phyloP scores from a whole-genome alignment of 1,140 invertebrate species.

The Drosophila punjabiensis region DNA sequence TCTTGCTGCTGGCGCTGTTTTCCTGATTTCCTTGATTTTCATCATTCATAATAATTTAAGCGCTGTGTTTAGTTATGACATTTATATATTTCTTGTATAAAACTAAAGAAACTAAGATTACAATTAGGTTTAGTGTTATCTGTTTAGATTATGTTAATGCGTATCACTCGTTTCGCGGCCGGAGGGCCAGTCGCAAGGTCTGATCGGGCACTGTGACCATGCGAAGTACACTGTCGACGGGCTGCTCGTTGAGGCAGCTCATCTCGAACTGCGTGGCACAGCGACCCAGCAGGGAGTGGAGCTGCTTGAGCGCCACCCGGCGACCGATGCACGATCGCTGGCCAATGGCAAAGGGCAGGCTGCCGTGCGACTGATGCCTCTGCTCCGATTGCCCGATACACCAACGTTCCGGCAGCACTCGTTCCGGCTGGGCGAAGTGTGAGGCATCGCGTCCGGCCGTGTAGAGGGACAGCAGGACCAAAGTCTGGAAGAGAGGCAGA shows the following conservation, averaged over 20 bases:
- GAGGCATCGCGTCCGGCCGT: slow-evolving; percentile 90
- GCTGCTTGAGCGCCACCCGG: slow-evolving; percentile 91
- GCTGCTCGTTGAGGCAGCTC: slow-evolving; percentile 86
- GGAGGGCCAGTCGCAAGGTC: slow-evolving; percentile 84
- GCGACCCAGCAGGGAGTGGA: slow-evolving; percentile 88
- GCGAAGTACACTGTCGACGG: slow-evolving; percentile 86
- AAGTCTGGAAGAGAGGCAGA: slow-evolving; percentile 86
- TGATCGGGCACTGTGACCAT: slow-evolving; percentile 87
- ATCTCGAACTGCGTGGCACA: slow-evolving; percentile 86
- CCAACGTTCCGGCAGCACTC: slow-evolving; percentile 93
- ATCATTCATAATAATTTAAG: neutral
- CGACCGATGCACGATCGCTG: slow-evolving; percentile 93
- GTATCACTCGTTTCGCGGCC: slow-evolving; percentile 34
- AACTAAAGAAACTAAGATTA: slow-evolving; percentile 55
- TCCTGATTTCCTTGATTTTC: slow-evolving; percentile 26
- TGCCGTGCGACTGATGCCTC: slow-evolving; percentile 88
- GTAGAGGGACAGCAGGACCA: slow-evolving; percentile 93
- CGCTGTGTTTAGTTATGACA: slow-evolving; percentile 11
- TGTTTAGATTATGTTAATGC: slow-evolving; percentile 32
- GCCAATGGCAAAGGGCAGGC: slow-evolving; percentile 93
- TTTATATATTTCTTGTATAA: slow-evolving; percentile 60
- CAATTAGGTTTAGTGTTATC: slow-evolving; percentile 21
- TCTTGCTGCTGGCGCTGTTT: slow-evolving; percentile 61
- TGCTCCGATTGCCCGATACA: slow-evolving; percentile 84
- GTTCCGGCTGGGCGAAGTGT: slow-evolving; percentile 89